These are phyloP conservation scores for Lipophrys pholis DNA, from an alignment of 2,113 vertebrate species.

Conservation along the genomic window DNA sequence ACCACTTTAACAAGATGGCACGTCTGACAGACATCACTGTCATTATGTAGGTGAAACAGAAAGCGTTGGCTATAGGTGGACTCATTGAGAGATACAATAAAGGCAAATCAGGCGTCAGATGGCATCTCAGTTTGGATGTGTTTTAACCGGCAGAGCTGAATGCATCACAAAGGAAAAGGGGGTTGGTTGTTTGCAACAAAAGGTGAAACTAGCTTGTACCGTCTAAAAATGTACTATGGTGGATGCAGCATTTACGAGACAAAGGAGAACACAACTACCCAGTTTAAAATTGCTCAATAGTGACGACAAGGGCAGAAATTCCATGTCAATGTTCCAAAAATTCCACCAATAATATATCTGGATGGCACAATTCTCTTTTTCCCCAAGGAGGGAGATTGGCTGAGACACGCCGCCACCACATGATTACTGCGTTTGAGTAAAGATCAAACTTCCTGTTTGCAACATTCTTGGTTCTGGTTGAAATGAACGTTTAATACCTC, in stretches of 20 bases:
- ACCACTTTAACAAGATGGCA: constrained; percentile 33
- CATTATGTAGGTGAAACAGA: constrained; percentile 2
- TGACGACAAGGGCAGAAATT: neutral
- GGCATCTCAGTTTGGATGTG: constrained; percentile 28
- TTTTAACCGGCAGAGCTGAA: constrained; percentile 15
- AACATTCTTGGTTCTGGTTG: constrained; percentile 1
- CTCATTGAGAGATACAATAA: neutral
- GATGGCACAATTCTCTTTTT: too few species aligned
- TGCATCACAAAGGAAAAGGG: neutral
- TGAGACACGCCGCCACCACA: too few species aligned
- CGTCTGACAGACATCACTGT: constrained; percentile 27
- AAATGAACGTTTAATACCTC: constrained; percentile 27
- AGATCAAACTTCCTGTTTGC: neutral
- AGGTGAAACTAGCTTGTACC: constrained; percentile 33
- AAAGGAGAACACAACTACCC: neutral
- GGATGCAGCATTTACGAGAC: neutral
- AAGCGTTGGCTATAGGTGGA: neutral
- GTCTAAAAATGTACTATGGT: constrained; percentile 18
- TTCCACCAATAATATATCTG: too few species aligned
- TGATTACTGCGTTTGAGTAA: too few species aligned
- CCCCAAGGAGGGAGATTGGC: too few species aligned
- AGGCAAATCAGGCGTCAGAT: constrained; percentile 3
- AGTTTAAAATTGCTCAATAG: neutral
- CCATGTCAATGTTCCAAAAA: too few species aligned
- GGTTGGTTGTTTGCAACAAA: neutral